Base-by-base conservation (phyloP, 1,140 invertebrate species). In the Thaumetopoea pityocampa region DNA sequence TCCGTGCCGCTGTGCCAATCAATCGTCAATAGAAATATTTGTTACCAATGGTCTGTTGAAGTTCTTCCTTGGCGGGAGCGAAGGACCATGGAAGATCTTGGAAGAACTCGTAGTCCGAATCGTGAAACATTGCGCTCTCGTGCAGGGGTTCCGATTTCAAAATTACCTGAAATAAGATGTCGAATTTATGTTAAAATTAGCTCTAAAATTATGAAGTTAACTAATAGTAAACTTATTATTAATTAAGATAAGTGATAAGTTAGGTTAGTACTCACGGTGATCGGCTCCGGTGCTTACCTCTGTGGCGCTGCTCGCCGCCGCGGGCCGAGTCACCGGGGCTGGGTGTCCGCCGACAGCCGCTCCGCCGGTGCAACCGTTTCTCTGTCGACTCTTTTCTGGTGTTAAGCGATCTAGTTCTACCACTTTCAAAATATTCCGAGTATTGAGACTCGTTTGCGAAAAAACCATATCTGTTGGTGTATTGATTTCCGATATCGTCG, bases 391-490 rank as follows among this genome's bases (percentile, higher is more conserved):
- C 71, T 78, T 80, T 63, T 65, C 63, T 61, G 55, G 53, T 68
- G 80, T 81, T 79, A 83, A 78, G 67, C 63, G 72, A 81, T 79
- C 64, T 83, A 81, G 56, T 33, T 83, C 74, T 81, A 83, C 66
- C 62, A 83, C 72, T 76, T 83, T 83, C 79, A 81, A 79, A 73
- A 70, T 49, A 71, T 49, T 70, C 41, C 56, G 77, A 70, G 76
- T 64, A 62, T 73, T 73, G 67, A 57, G 65, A 83, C 65, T 76
- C 74, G 77, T 79, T 81, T 81, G 76, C 54, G 79, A 83, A 83
- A 83, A 83, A 81, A 83, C 79, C 77, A 81, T 81, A 60, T 81
- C 79, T 83, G 70, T 83, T 58, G 70, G 66, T 77, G 47, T 63
- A 69, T 47, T 65, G 62, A 70, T 64, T 72, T 73, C 77, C 77